Evolutionary conservation across 2,113 vertebrate genomes (phyloP), one percentile per base, ranked within the genome.

Genomic region (Phrynosoma platyrhinos): DNA sequence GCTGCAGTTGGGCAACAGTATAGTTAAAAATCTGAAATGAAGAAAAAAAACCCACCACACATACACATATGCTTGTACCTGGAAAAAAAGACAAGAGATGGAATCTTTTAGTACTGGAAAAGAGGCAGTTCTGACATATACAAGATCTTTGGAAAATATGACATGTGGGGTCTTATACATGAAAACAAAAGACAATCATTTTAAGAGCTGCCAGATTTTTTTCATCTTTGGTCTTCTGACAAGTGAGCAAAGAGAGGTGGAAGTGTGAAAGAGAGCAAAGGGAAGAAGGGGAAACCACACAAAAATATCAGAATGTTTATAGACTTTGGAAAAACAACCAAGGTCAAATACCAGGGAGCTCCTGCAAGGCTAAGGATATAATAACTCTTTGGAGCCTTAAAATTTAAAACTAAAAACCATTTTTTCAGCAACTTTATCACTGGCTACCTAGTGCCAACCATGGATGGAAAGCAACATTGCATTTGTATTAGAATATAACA

Each of bases 161-260:
- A 94, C 94, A 95, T 84, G 83, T 83, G 87, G 86, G 25, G 85
- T 89, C 1, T 92, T 92, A 76, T 76, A 0, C 75, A 30, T 88
- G 89, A 96, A 95, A 89, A 88, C 25, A 23, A 90, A 91, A 93
- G 90, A 91, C 92, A 95, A 94, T 94, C 89, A 91, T 91, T 95
- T 95, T 75, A 94, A 96, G 94, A 94, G 27, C 85, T 92, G 79
- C 32, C 68, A 74, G 66, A 47, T 66, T 62, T 71, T 84, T 64
- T 87, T 85, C 68, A 74, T 74, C 88, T 89, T 91, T 88, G 79
- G 84, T 91, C 76, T 93, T 88, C 84, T 91, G 88, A 90, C 94
- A 92, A 91, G 92, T 94, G 90, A 92, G 91, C 93, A 93, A 94
- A 92, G 88, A 79, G 78, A 64, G 36, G 52, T 74, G 36, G 91